Evolutionary conservation across 2,113 vertebrate species (phyloP).

Genomic region (Collichthys lucidus): DNA sequence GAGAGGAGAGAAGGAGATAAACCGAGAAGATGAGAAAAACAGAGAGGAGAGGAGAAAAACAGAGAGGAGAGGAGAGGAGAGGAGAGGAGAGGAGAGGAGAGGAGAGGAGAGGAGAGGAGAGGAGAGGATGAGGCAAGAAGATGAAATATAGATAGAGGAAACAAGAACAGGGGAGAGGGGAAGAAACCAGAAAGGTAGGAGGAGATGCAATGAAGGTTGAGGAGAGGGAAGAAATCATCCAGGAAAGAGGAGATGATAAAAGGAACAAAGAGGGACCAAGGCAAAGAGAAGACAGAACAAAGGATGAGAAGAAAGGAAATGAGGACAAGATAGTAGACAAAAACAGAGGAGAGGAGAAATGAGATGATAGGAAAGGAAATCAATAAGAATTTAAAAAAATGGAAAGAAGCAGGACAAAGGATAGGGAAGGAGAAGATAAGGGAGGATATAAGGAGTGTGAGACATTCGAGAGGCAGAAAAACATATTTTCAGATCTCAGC

Average conservation of each 20-base stretch:
- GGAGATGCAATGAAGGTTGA: background rate
- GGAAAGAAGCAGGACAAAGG: background rate
- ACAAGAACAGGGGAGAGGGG: background rate
- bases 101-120: background rate
- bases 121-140: background rate
- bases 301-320: background rate
- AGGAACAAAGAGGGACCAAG: background rate
- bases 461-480: background rate
- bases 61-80: conserved; percentile 4
- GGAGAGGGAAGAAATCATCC: background rate
- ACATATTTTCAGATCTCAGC: conserved; percentile 30
- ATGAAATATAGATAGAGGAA: too few relatives aligned
- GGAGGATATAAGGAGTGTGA: background rate
- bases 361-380: background rate
- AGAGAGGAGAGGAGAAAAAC: background rate
- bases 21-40: background rate
- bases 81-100: background rate
- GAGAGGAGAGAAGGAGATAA: background rate
- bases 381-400: background rate
- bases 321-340: background rate
- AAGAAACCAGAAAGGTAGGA: background rate
- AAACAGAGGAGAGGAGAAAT: background rate
- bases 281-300: background rate
- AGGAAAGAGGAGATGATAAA: background rate
- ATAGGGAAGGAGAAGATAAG: background rate